Evolutionary conservation across 2,113 vertebrate genomes (phyloP), one percentile per base, ranked within the genome.

Genomic region (Columba janthina): DNA sequence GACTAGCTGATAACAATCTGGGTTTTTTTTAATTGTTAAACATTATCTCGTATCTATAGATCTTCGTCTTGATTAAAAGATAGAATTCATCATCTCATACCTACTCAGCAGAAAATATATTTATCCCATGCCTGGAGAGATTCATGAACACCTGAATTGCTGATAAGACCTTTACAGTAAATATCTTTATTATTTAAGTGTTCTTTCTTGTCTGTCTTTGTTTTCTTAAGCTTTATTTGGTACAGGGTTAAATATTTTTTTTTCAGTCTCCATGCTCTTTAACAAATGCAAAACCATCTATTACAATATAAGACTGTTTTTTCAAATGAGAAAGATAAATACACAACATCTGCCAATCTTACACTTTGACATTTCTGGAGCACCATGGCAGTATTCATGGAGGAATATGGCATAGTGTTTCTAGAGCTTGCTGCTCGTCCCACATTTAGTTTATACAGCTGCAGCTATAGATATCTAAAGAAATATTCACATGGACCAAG

Each of bases 301-400:
- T 95, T 87, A 40, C 18, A 48, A 76, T 70, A 44, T 29, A 50
- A 91, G 71, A 36, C 9, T 65, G 9, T 25, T 71, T 96, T 70
- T 73, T 50, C 40, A 60, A 75, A 81, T 75, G n/a, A 75, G 46
- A 71, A 78, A 88, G 86, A 89, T 70, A 96, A 94, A 95, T 95
- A 92, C 18, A 89, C 64, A 77, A 5, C 54, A 72, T 92, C 88
- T 94, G 82, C 87, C 79, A 89, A 0, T 77, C 93, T 81, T 53
- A 75, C 28, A 3, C 85, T 66, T 10, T 76, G 60, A 56, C 6
- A 29, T 81, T 86, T 93, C 69, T 15, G 9, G 46, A 85, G 32
- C 8, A 82, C 67, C 97, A 75, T 57, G n/a, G 11, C 51, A 75
- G 7, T 85, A 94, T 95, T 96, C 78, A 96, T 46, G 40, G 62